These are phyloP conservation scores for Cephus cinctus DNA, from an alignment of 1,140 invertebrate species.

Conservation along the genomic window DNA sequence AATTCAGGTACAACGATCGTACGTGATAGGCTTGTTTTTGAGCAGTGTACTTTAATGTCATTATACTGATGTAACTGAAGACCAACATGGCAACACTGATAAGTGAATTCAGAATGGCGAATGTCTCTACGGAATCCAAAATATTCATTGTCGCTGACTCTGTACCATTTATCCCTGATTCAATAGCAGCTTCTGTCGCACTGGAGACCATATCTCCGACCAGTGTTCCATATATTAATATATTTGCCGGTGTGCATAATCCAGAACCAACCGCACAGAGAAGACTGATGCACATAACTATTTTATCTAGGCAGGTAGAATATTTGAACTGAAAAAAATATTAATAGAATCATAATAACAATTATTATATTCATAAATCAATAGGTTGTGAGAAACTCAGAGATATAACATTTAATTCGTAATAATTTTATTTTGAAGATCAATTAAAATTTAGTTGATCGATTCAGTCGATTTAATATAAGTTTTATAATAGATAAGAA, in stretches of 20 bases:
- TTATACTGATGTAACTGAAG: conserved; percentile 64
- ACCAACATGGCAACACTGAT: conserved; percentile 62
- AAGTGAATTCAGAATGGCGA: conserved; percentile 61
- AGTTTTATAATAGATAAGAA: too few relatives aligned
- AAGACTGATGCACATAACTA: conserved; percentile 60
- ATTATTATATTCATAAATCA: too few relatives aligned
- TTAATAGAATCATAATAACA: too few relatives aligned
- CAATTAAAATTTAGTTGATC: too few relatives aligned
- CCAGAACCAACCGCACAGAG: conserved; percentile 63
- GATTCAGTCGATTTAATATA: too few relatives aligned
- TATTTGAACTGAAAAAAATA: conserved; percentile 65
- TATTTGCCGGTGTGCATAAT: conserved; percentile 65
- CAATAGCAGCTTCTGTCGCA: conserved; percentile 8
- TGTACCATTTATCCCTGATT: not conserved
- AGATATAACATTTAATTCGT: not conserved
- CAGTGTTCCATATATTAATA: conserved; percentile 68
- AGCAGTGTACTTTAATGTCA: conserved; percentile 67
- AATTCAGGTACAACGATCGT: conserved; percentile 64
- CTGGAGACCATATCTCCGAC: conserved; percentile 56
- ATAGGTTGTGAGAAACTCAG: not conserved
- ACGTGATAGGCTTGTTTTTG: conserved; percentile 63
- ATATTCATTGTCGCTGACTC: conserved; percentile 35
- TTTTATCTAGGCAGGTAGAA: conserved; percentile 59
- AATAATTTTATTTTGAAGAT: too few relatives aligned
- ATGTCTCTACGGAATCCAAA: conserved; percentile 52